Evolutionary conservation across 2,113 vertebrate genomes (phyloP), one percentile per base, ranked within the genome.

Genomic region (Notarius lentiginosus): DNA sequence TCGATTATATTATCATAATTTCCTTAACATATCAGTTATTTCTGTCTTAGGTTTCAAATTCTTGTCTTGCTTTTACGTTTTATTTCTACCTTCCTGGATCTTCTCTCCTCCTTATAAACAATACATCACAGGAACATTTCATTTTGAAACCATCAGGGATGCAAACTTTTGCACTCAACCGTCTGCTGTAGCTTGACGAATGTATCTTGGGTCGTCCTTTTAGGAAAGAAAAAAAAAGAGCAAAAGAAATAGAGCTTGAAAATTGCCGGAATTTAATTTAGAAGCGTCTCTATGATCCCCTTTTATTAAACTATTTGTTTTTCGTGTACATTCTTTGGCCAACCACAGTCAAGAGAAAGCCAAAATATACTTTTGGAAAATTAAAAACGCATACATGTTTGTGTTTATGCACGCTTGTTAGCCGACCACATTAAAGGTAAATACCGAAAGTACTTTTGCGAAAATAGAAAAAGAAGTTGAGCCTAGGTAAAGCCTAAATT

Each of bases 291-390:
- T 2, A 11, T 5, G 56, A 41, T 34, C 30, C 30, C 27, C 56
- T 47, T 81, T 55, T 30, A 12, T 55, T 30, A 12, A 41, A 61
- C 24, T 22, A 7, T 47, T 79, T 30, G n/a, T 66, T 85, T 65
- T 53, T 51, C 7, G 6, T 66, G 41, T 68, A 56, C 24, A 34
- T 34, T 56, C 22, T n/a, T 10, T 58, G 68, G 58, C 77, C 6
- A 30, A 6, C 34, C 53, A 14, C 85, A 47, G 22, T 60, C 7
- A 34, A 66, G 41, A 24, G n/a, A 47, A 79, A 60, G 15, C 9
- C 76, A 73, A 82, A 68, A 56, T 72, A 41, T 66, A 10, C 73
- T 86, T 66, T 53, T 47, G 79, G 65, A 24, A 86, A 68, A 76
- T 61, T 2, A 83, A 55, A 68, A 51, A 20, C 7, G 41, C 60